Percentiles rank a stretch among this genome's conserved stretches.
Conservation (phyloP, 1,140 invertebrate species). For the Saccostrea echinata region DNA sequence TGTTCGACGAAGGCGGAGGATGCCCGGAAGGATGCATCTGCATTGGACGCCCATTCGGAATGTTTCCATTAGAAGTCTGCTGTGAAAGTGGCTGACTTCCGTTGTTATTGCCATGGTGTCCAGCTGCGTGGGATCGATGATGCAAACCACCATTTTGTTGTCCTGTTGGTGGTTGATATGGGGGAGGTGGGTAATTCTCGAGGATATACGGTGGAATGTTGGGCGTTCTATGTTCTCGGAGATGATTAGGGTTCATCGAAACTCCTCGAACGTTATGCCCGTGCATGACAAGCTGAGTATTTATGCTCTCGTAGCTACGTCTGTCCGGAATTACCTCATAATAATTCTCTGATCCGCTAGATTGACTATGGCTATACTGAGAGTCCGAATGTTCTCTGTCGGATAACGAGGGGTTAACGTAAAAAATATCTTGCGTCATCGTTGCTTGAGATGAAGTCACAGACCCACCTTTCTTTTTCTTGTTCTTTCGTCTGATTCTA, state of each 20-base stretch:
- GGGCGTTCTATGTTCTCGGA: constrained; percentile 53
- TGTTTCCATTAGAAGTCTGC: constrained; percentile 47
- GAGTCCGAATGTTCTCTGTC: constrained; percentile 70
- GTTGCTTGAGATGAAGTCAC: constrained; percentile 77
- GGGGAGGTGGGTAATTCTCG: constrained; percentile 75
- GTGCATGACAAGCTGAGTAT: constrained; percentile 68
- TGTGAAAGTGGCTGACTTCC: constrained; percentile 26
- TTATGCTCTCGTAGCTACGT: constrained; percentile 76
- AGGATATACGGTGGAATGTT: constrained; percentile 69
- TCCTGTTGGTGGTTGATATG: constrained; percentile 70
- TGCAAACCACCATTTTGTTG: constrained; percentile 50
- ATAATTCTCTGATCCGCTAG: constrained; percentile 75
- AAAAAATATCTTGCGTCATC: constrained; percentile 78
- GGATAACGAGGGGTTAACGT: constrained; percentile 76
- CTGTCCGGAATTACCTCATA: constrained; percentile 77
- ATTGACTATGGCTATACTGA: constrained; percentile 72
- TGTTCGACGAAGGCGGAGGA: neutral
- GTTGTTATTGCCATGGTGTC: constrained; percentile 41
- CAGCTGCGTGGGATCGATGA: constrained; percentile 45
- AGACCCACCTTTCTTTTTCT: constrained; percentile 69
- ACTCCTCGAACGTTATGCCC: constrained; percentile 58
- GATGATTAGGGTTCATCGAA: constrained; percentile 52
- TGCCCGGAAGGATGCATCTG: constrained; percentile 43
- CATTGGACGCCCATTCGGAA: constrained; percentile 51
- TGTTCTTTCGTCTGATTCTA: constrained; percentile 62